phyloP scores from a whole-genome alignment of 2,113 vertebrate species.

The Oreochromis niloticus region DNA sequence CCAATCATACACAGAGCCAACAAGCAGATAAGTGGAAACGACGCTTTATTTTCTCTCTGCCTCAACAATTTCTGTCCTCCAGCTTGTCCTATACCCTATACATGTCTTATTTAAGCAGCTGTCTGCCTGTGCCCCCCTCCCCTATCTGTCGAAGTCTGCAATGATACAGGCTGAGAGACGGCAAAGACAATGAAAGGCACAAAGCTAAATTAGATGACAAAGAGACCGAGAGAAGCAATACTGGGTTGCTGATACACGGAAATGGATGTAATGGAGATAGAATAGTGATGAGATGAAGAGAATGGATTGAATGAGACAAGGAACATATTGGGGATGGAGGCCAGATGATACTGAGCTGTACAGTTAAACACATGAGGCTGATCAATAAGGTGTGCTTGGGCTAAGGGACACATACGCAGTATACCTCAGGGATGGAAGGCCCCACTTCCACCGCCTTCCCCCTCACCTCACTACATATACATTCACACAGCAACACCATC shows the following conservation, averaged over 20 bases:
- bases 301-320: constrained; percentile 15
- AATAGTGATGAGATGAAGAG: background rate
- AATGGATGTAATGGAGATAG: background rate
- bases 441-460: background rate
- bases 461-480: background rate
- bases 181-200: background rate
- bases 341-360: constrained; percentile 11
- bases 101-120: background rate
- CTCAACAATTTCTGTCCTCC: background rate
- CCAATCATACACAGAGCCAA: background rate
- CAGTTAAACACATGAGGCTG: constrained; percentile 24
- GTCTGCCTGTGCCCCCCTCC: background rate
- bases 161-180: background rate
- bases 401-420: background rate
- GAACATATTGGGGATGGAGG: background rate
- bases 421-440: background rate
- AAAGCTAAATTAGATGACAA: background rate
- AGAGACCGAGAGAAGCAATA: background rate
- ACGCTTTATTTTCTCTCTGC: background rate
- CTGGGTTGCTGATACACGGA: background rate
- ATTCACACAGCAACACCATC: constrained; percentile 3
- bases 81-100: background rate
- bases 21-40: background rate
- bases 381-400: constrained; percentile 12
- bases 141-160: background rate